Evolutionary conservation across 2,113 vertebrate species (phyloP).

Genomic region (Barbus barbus): DNA sequence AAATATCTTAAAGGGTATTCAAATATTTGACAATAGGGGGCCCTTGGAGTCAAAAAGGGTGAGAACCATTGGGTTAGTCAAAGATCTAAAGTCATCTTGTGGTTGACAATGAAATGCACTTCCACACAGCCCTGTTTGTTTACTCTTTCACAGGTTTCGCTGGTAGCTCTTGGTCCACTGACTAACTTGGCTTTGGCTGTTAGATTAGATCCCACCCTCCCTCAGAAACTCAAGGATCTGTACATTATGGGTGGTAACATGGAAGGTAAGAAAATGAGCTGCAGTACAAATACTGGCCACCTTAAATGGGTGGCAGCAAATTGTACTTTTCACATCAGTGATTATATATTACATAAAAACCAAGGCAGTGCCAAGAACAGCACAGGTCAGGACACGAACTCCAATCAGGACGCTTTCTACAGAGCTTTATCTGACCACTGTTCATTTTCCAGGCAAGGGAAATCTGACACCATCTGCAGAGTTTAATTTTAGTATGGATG

Average conservation of each 20-base stretch:
- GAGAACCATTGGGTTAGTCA: not conserved
- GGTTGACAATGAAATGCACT: not conserved
- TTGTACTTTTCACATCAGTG: not conserved
- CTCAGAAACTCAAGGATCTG: slow-evolving; percentile 72
- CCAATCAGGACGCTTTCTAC: not conserved
- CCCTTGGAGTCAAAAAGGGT: not conserved
- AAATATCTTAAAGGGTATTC: not conserved
- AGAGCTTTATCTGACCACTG: not conserved
- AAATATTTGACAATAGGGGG: not conserved
- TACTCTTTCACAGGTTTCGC: slow-evolving; percentile 65
- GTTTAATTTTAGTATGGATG: slow-evolving; percentile 78
- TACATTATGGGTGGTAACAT: slow-evolving; percentile 81
- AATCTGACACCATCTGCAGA: slow-evolving; percentile 74
- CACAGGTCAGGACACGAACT: not conserved
- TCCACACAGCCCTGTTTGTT: not conserved
- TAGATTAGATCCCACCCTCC: slow-evolving; percentile 71
- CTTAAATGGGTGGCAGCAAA: not conserved
- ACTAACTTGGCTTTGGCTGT: slow-evolving; percentile 78
- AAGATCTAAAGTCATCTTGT: too few relatives aligned
- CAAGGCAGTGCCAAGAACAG: not conserved
- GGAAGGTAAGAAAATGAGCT: slow-evolving; percentile 68
- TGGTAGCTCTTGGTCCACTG: slow-evolving; percentile 77
- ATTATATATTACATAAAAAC: not conserved
- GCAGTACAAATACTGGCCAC: not conserved
- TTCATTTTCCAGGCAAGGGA: slow-evolving; percentile 71